phyloP scores from a whole-genome alignment of 2,888 invertebrate species.

The Camponotus fellah region DNA sequence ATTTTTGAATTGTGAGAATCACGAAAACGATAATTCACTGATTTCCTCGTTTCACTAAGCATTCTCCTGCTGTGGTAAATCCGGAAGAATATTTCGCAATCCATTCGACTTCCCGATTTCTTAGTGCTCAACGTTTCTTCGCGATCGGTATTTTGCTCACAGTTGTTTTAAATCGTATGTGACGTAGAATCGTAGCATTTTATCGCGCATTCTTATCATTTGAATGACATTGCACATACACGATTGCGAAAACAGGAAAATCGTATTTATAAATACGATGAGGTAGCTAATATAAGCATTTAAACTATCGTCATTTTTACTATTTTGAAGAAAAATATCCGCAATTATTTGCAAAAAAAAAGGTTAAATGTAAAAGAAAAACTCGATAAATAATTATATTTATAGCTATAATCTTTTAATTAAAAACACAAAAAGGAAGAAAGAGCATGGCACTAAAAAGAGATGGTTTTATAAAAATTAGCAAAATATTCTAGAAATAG shows the following conservation, averaged over 20 bases:
- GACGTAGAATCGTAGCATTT: background rate
- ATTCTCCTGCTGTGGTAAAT: background rate
- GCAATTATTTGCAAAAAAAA: background rate
- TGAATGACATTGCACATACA: background rate
- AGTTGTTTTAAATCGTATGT: background rate
- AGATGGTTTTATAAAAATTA: background rate
- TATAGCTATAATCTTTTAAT: slow-evolving; percentile 4
- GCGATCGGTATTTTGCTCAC: background rate
- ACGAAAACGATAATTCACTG: background rate
- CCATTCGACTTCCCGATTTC: background rate
- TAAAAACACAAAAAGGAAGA: background rate
- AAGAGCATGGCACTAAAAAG: background rate
- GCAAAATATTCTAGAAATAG: no score
- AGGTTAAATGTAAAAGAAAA: no score
- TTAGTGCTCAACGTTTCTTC: background rate
- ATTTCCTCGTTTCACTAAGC: background rate
- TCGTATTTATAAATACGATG: slow-evolving; percentile 24
- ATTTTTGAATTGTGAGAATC: slow-evolving; percentile 10
- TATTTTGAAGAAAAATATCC: slow-evolving; percentile 5
- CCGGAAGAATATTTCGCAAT: slow-evolving; percentile 12
- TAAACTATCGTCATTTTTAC: slow-evolving; percentile 19
- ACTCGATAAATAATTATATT: background rate
- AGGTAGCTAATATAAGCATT: background rate
- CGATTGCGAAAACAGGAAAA: slow-evolving; percentile 41
- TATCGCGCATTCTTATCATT: slow-evolving; percentile 2